Percentiles rank a stretch among this genome's conserved stretches.
phyloP scores from a whole-genome alignment of 2,113 vertebrate species.

The Isichthys henryi region DNA sequence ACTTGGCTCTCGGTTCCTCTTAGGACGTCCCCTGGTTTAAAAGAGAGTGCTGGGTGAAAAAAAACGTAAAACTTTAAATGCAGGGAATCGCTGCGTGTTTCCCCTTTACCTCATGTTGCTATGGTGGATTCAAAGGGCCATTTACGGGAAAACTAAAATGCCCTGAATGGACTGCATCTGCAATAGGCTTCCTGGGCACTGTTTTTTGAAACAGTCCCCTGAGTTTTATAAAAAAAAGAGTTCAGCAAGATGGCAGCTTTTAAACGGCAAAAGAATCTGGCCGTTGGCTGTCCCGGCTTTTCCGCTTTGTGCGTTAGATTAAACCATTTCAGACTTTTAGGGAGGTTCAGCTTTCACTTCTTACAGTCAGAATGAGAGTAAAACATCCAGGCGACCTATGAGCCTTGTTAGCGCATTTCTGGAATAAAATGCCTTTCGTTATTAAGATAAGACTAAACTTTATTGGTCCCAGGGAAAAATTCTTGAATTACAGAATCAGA shows the following conservation, averaged over 20 bases:
- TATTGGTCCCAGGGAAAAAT: not conserved
- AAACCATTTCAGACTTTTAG: not conserved
- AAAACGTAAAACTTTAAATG: conserved; percentile 9
- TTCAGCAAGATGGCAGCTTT: not conserved
- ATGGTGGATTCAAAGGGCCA: conserved; percentile 25
- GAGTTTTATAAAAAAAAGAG: not conserved
- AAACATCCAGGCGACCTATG: not conserved
- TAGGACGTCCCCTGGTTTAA: not conserved
- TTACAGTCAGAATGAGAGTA: not conserved
- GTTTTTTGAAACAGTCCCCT: not conserved
- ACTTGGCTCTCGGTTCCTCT: not conserved
- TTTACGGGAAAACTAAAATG: not conserved
- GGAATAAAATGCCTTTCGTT: not conserved
- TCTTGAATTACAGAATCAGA: not conserved
- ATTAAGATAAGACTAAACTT: not conserved
- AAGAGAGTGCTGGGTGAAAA: not conserved
- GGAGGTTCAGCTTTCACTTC: not conserved
- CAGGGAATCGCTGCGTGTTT: not conserved
- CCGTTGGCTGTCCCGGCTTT: not conserved
- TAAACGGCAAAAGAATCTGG: not conserved
- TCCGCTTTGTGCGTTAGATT: not conserved
- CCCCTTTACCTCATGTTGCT: conserved; percentile 30
- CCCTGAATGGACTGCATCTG: conserved; percentile 4
- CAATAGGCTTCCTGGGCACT: not conserved
- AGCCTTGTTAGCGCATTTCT: not conserved